Percentiles rank a stretch among this genome's conserved stretches.
Conservation (phyloP, 2,888 invertebrate genomes). For the Melanophora roralis region DNA sequence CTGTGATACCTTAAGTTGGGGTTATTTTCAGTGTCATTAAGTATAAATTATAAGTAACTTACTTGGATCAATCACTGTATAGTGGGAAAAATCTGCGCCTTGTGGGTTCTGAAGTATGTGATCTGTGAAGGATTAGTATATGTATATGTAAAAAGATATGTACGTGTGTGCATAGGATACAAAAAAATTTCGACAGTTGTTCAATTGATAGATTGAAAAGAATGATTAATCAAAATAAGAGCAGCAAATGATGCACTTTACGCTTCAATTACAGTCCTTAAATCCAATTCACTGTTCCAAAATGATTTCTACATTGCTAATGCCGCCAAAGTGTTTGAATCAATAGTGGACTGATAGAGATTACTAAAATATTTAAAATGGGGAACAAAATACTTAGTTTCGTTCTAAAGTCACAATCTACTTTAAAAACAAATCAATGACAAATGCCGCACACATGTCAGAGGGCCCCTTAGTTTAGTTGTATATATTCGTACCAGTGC, state of each 20-base stretch:
- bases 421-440: conserved; percentile 47
- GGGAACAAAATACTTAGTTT: conserved; percentile 16
- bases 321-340: conserved; percentile 25
- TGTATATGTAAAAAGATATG: no score
- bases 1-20: no score
- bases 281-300: conserved; percentile 56
- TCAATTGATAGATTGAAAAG: conserved; percentile 56
- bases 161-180: no score
- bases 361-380: conserved; percentile 2
- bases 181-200: conserved; percentile 58
- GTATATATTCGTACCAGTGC: conserved; percentile 18
- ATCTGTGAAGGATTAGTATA: no score
- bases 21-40: no score
- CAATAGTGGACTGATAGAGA: conserved; percentile 7
- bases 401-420: conserved; percentile 18
- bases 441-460: conserved; percentile 59
- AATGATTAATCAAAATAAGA: conserved; percentile 57
- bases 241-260: conserved; percentile 46
- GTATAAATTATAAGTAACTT: no score
- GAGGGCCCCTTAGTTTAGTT: conserved; percentile 33
- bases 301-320: conserved; percentile 11
- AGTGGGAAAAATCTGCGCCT: no score
- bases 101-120: no score
- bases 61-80: no score
- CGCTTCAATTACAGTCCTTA: conserved; percentile 55